These are phyloP conservation scores for Sussaba pulchella DNA, from an alignment of 2,888 invertebrate species.

Conservation along the genomic window DNA sequence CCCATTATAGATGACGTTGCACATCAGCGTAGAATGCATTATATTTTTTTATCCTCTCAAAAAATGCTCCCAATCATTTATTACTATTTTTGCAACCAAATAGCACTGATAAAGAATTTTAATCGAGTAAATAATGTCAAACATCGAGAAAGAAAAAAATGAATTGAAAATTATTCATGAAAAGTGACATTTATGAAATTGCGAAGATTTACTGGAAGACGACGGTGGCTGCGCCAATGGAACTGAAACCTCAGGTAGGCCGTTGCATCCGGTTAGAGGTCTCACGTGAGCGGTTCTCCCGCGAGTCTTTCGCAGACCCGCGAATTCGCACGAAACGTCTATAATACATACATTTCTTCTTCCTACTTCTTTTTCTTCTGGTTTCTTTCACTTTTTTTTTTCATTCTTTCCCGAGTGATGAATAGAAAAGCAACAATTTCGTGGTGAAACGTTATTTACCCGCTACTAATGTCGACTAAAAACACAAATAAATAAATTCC, in stretches of 20 bases:
- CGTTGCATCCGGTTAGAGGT: slow-evolving; percentile 77
- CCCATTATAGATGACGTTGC: slow-evolving; percentile 76
- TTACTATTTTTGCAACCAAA: not conserved
- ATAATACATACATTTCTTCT: slow-evolving; percentile 57
- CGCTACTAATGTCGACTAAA: not conserved
- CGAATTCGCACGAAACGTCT: slow-evolving; percentile 73
- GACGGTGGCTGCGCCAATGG: slow-evolving; percentile 73
- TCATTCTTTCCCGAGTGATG: slow-evolving; percentile 18
- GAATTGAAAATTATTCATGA: not conserved
- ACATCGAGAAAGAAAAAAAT: not conserved
- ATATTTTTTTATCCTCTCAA: slow-evolving; percentile 15
- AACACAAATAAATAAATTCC: too few species aligned
- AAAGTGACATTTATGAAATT: slow-evolving; percentile 12
- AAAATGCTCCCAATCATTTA: not conserved
- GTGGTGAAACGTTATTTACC: slow-evolving; percentile 2
- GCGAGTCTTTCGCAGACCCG: slow-evolving; percentile 70
- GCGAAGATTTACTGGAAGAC: slow-evolving; percentile 7
- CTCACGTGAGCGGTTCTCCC: slow-evolving; percentile 75
- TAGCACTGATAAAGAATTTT: not conserved
- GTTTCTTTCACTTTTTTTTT: not conserved
- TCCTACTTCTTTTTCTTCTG: not conserved
- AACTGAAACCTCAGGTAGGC: slow-evolving; percentile 75
- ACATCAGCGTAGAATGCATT: slow-evolving; percentile 73
- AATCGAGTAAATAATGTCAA: not conserved
- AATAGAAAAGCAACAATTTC: slow-evolving; percentile 14